Conservation (phyloP, 2,888 invertebrate genomes). For the Osedax fenrisi region DNA sequence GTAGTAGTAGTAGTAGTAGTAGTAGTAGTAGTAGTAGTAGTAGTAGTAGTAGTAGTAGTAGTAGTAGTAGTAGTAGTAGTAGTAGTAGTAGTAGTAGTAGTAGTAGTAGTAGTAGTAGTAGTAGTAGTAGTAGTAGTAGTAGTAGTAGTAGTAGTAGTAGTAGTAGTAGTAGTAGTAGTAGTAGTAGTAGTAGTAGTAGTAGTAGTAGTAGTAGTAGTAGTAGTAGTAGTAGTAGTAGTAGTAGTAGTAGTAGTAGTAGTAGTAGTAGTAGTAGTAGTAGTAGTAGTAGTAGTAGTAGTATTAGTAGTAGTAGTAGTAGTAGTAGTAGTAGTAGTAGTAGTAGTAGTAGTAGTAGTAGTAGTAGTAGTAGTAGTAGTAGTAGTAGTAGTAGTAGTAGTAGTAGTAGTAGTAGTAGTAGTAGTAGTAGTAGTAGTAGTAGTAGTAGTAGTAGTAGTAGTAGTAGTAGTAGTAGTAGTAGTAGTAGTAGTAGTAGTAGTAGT, state of each 20-base stretch:
- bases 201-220: slow-evolving; percentile 5
- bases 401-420: not conserved
- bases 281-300: not conserved
- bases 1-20: not conserved
- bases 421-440: not conserved
- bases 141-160: not conserved
- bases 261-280: not conserved
- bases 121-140: not conserved
- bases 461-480: not conserved
- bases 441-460: not conserved
- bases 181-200: slow-evolving; percentile 25
- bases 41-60: not conserved
- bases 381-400: not conserved
- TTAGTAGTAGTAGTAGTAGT: not conserved
- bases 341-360: not conserved
- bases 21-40: not conserved
- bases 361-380: not conserved
- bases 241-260: not conserved
- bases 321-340: not conserved
- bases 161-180: not conserved
- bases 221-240: not conserved
- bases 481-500: not conserved
- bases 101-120: not conserved
- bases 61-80: not conserved
- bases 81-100: not conserved